Conservation (phyloP, 1,140 invertebrate genomes). For the Halictus rubicundus region DNA sequence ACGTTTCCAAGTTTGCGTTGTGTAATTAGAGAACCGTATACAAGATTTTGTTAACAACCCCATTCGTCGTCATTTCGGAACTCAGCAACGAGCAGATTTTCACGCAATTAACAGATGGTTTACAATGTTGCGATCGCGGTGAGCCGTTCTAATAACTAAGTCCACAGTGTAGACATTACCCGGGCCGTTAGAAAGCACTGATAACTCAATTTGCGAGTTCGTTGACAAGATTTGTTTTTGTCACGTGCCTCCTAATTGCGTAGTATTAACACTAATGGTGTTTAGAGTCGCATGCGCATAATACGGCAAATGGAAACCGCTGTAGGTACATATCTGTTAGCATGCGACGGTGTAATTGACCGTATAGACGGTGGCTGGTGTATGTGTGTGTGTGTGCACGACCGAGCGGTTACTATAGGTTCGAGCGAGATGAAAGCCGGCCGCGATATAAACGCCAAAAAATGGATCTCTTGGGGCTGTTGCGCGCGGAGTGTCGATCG, state of each 20-base stretch:
- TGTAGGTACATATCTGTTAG: constrained; percentile 9
- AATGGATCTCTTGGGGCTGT: constrained; percentile 15
- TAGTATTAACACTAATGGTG: constrained; percentile 26
- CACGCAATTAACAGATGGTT: not conserved
- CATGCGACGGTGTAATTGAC: constrained; percentile 22
- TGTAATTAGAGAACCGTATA: too few species aligned
- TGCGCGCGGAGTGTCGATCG: not conserved
- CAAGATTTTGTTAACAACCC: too few species aligned
- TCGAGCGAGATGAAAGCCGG: constrained; percentile 2
- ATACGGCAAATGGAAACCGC: not conserved
- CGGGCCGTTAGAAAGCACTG: too few species aligned
- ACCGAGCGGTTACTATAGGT: not conserved
- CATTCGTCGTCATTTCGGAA: too few species aligned
- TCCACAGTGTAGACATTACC: too few species aligned
- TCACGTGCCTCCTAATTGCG: constrained; percentile 15
- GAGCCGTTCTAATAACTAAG: not conserved
- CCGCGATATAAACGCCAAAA: constrained; percentile 9
- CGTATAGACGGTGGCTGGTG: constrained; percentile 25
- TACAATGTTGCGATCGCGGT: not conserved
- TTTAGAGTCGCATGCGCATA: constrained; percentile 5
- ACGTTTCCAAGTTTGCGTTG: too few species aligned
- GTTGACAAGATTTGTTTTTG: too few species aligned
- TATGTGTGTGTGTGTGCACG: not conserved
- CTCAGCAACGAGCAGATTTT: not conserved
- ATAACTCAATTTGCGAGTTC: too few species aligned